phyloP scores from a whole-genome alignment of 2,797 vertebrate genomes.

The Gallinago stenura region DNA sequence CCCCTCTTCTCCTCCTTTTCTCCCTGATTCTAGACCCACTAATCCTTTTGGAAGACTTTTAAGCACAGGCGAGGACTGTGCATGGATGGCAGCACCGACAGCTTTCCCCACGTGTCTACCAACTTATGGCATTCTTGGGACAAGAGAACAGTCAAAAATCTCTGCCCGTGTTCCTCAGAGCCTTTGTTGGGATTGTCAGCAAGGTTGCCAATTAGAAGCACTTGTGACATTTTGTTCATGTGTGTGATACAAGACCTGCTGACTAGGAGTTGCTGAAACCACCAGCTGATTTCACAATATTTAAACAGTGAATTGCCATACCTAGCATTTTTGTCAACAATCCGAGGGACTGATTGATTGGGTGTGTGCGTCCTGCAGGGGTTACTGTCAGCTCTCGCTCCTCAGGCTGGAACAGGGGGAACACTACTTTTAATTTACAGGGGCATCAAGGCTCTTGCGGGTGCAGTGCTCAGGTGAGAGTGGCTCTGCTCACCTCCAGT shows the following conservation, averaged over 20 bases:
- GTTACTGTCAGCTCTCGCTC: constrained; percentile 6
- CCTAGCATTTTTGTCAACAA: constrained; percentile 44
- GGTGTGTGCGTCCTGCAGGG: not conserved
- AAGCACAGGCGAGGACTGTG: not conserved
- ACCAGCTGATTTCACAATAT: constrained; percentile 22
- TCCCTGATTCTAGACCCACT: not conserved
- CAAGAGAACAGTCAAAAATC: not conserved
- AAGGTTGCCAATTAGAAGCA: not conserved
- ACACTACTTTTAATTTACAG: not conserved
- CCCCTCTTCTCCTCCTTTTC: not conserved
- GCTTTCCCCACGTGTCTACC: not conserved
- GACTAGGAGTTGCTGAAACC: not conserved
- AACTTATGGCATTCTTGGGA: not conserved
- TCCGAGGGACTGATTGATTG: not conserved
- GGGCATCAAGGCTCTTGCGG: not conserved
- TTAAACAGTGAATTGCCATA: constrained; percentile 23
- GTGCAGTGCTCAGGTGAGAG: not conserved
- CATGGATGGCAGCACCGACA: not conserved
- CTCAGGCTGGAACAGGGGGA: not conserved
- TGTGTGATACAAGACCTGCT: not conserved
- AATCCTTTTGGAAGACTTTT: not conserved
- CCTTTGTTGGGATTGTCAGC: not conserved
- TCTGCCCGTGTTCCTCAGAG: not conserved
- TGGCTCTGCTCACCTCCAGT: not conserved
- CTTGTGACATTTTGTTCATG: not conserved